These are phyloP conservation scores for Theonella swinhoei DNA, from an alignment of 37 sponge, comb jelly and placozoan genomes.

Conservation along the genomic window DNA sequence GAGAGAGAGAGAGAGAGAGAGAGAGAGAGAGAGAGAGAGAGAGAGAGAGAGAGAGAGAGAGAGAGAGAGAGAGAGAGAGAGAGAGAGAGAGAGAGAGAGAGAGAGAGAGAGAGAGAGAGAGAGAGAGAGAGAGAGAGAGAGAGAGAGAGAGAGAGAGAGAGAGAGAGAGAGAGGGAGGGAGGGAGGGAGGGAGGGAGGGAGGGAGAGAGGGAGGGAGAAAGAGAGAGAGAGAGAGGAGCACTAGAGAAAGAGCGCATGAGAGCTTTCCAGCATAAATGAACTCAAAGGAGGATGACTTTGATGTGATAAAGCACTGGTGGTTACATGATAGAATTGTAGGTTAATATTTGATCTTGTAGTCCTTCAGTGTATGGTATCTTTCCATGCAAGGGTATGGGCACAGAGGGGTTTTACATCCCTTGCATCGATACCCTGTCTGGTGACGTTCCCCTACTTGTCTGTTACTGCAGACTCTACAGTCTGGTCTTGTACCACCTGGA, in stretches of 20 bases:
- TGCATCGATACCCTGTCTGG: constrained; percentile 21
- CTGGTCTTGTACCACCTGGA: background rate
- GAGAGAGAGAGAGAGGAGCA: background rate
- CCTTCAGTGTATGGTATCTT: constrained; percentile 54
- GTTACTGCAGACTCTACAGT: constrained; percentile 35
- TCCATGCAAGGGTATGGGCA: constrained; percentile 42
- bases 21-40: background rate
- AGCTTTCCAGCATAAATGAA: too few relatives aligned
- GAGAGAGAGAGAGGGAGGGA: constrained; percentile 16
- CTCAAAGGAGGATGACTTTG: too few relatives aligned
- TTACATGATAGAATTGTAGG: too few relatives aligned
- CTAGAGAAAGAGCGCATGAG: too few relatives aligned
- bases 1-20: background rate
- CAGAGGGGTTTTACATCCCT: constrained; percentile 23
- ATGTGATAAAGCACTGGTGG: too few relatives aligned
- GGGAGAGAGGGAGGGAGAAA: background rate
- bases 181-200: background rate
- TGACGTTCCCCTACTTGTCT: background rate
- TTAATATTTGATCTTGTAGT: too few relatives aligned
- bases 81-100: background rate
- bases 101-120: background rate
- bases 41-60: constrained; percentile 12
- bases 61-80: constrained; percentile 26
- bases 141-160: background rate
- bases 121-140: background rate